These are phyloP conservation scores for Gobionotothen gibberifrons DNA, from an alignment of 2,797 vertebrate species.

Conservation along the genomic window DNA sequence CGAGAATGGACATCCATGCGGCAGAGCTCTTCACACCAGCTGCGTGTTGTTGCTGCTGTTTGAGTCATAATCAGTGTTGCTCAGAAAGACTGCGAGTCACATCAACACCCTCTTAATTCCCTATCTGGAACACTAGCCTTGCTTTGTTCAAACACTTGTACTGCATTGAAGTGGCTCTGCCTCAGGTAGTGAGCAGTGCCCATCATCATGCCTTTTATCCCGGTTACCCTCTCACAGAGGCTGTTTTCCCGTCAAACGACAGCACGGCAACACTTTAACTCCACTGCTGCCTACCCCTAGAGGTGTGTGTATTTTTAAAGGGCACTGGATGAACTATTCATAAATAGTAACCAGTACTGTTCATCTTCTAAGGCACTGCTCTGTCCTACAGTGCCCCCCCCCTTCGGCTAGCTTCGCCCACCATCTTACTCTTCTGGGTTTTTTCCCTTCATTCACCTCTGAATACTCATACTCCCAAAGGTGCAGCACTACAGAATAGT, in stretches of 20 bases:
- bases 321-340: conserved; percentile 87
- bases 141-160: conserved; percentile 79
- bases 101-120: conserved; percentile 67
- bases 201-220: conserved; percentile 84
- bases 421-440: conserved; percentile 52
- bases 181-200: conserved; percentile 83
- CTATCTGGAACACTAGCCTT: conserved; percentile 63
- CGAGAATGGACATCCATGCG: conserved; percentile 66
- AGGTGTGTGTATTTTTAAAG: conserved; percentile 88
- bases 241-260: conserved; percentile 81
- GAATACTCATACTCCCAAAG: conserved; percentile 56
- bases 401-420: conserved; percentile 52
- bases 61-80: conserved; percentile 70
- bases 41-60: conserved; percentile 58
- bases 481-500: conserved; percentile 43
- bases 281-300: conserved; percentile 63
- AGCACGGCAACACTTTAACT: conserved; percentile 80
- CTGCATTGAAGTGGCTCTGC: conserved; percentile 70
- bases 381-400: conserved; percentile 51
- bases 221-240: conserved; percentile 85
- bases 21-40: conserved; percentile 66
- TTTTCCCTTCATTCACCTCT: conserved; percentile 38
- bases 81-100: conserved; percentile 66
- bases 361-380: conserved; percentile 64
- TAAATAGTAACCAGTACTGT: conserved; percentile 85